Base-by-base conservation (phyloP, 2,113 vertebrate species). In the Carlito syrichta region DNA sequence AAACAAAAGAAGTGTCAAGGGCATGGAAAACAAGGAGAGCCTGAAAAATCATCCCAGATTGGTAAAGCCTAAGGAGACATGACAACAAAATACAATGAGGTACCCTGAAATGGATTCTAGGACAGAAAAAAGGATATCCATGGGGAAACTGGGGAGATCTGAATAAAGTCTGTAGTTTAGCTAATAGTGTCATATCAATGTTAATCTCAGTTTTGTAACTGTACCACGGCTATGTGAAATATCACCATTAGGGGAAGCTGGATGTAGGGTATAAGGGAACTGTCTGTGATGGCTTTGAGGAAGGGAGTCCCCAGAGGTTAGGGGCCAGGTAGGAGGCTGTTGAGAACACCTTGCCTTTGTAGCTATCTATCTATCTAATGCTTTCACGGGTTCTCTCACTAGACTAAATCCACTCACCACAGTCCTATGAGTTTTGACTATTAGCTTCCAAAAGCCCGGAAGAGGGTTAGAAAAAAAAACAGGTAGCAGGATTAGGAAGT, bases 71-170 rank as follows among this genome's bases (percentile, higher is more conserved):
- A 58, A 45, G 79, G 38, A 69, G 32, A 11, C 23, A 0, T 20
- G 27, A 71, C 25, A n/a, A 23, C 38, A 2, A 23, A 63, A 1
- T 19, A 10, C 8, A 17, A 5, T 1, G 1, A 63, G 52, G 30
- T 22, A 23, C 54, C 38, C 92, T 56, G 27, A 38, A 11, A 11
- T 76, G 78, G 83, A 71, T 79, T 93, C 73, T 38, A 77, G 84
- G 56, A 63, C 66, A 52, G n/a, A 68, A 60, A 62, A 83, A 69
- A 66, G 20, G 52, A 2, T 22, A 2, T 78, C 6, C 48, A 38
- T n/a, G 23, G 40, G 22, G n/a, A 76, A 52, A 76, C 27, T 40
- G 52, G 71, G 8, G 35, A 73, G 23, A 74, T 92, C 32, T 25
- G 54, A 82, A 22, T 60, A 8, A 62, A 63, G 45, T 30, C 60